Conservation (phyloP, 2,888 invertebrate species). For the Brachypalpus laphriformis region DNA sequence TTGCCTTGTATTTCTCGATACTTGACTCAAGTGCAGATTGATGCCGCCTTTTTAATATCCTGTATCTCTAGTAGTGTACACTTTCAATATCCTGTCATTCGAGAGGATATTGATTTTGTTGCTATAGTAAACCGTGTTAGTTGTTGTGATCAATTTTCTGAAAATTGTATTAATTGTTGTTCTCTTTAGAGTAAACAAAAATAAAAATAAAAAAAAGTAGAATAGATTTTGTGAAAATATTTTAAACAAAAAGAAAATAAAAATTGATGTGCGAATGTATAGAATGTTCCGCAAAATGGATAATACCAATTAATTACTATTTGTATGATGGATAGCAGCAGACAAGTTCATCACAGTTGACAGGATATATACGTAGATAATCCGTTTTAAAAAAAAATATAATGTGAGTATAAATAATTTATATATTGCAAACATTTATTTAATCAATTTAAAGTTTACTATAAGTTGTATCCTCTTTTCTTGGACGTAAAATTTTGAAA, state of each 20-base stretch:
- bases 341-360: constrained; percentile 48
- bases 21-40: constrained; percentile 52
- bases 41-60: constrained; percentile 66
- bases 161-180: neutral
- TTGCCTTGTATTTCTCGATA: neutral
- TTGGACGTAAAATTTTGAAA: no score
- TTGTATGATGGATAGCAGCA: constrained; percentile 53
- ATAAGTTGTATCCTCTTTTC: no score
- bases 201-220: neutral
- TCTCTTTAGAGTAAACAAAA: constrained; percentile 9
- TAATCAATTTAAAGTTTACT: no score
- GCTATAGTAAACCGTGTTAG: neutral
- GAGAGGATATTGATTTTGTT: constrained; percentile 19
- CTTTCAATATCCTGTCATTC: constrained; percentile 67
- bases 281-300: constrained; percentile 22
- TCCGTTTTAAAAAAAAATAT: constrained; percentile 24
- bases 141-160: constrained; percentile 11
- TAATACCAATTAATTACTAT: constrained; percentile 5
- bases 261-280: constrained; percentile 12
- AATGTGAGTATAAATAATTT: constrained; percentile 48
- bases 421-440: neutral
- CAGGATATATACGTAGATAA: constrained; percentile 39
- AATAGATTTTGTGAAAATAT: neutral
- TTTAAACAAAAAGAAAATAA: neutral
- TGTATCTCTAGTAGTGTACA: constrained; percentile 54